phyloP scores from a whole-genome alignment of 2,113 vertebrate species.

The Apistogramma diplotaenia region DNA sequence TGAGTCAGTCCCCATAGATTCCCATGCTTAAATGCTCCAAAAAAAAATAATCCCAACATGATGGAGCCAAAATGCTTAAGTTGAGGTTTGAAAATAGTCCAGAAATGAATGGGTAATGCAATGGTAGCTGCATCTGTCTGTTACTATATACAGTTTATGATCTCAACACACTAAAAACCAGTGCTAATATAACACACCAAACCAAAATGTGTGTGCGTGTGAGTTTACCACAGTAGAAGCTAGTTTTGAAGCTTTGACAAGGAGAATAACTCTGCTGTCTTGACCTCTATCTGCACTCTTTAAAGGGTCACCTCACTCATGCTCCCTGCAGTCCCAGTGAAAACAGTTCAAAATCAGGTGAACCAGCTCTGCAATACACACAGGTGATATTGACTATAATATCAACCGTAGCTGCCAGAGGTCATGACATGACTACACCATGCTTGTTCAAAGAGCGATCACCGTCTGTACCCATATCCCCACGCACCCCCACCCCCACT shows the following conservation, averaged over 20 bases:
- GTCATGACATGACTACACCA: slow-evolving; percentile 43
- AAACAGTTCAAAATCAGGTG: background rate
- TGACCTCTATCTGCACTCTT: background rate
- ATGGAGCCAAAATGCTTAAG: background rate
- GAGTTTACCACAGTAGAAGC: background rate
- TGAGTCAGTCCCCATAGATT: background rate
- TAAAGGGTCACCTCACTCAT: background rate
- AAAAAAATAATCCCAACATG: background rate
- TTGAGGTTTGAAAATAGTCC: background rate
- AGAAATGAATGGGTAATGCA: background rate
- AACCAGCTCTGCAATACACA: background rate
- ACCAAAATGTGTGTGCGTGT: background rate
- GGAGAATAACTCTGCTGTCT: background rate
- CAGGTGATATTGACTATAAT: slow-evolving; percentile 21
- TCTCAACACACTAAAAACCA: background rate
- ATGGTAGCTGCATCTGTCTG: background rate
- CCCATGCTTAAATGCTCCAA: background rate
- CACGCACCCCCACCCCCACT: background rate
- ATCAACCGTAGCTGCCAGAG: slow-evolving; percentile 24
- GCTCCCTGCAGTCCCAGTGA: background rate
- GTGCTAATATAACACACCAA: background rate
- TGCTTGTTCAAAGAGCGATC: slow-evolving; percentile 62
- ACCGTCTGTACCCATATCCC: slow-evolving; percentile 12
- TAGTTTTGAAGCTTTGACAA: background rate
- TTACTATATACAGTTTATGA: background rate